Evolutionary conservation across 2,888 invertebrate genomes (phyloP), one percentile per base, ranked within the genome.

Genomic region (Halocaridina rubra): DNA sequence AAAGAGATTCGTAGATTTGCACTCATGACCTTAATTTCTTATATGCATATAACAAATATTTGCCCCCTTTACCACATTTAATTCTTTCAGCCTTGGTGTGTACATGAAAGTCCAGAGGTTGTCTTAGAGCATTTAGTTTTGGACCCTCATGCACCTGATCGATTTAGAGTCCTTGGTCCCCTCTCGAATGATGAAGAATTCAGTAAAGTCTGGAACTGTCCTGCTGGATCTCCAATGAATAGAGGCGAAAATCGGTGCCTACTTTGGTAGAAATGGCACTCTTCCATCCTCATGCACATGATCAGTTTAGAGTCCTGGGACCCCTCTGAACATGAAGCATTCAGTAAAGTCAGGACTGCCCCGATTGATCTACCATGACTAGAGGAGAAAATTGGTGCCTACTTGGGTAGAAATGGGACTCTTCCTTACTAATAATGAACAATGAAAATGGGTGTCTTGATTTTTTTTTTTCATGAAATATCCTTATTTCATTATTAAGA

Each of bases 151-250:
- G 95, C 96, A n/a, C 96, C 97, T 0, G 95, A 97, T 1, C 94
- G 95, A 89, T 97, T 94, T 91, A 92, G 97, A 86, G 97, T 97
- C 0, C 94, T 95, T 86, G 97, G 97, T 0, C 95, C 97, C 0
- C 92, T 97, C 81, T 95, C 95, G n/a, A 97, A 97, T 91, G 92
- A 96, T 88, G 93, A 92, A 67, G 97, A 97, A 90, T 97, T 97
- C 90, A 93, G 96, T 16, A 92, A 94, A 59, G 95, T 95, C 89
- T 97, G 96, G 90, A 92, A 94, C 30, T 97, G 97, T 90, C 93
- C 93, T 5, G 88, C 92, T 2, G 95, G 94, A 16, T 93, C 95
- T 0, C 93, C 93, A 88, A 97, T 97, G 97, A 97, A 97, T 91
- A 96, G 96, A 5, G 91, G 91, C 85, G 92, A 94, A 16, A 97